phyloP scores from a whole-genome alignment of 2,797 vertebrate species.

The Danio aesculapii region DNA sequence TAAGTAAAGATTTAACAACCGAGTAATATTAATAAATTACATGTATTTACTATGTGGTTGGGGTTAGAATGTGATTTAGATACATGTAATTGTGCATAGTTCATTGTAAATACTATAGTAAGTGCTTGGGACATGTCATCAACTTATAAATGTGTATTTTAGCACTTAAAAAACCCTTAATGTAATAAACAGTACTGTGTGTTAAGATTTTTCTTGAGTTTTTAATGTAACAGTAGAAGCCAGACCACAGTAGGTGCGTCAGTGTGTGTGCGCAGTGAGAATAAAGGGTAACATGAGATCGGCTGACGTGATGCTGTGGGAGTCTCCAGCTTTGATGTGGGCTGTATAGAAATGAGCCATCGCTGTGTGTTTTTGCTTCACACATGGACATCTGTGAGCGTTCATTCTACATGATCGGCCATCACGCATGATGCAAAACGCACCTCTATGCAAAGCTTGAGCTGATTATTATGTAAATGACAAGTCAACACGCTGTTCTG shows the following conservation, averaged over 20 bases:
- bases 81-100: too few species aligned
- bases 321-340: constrained; percentile 11
- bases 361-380: constrained; percentile 4
- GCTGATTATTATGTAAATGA: constrained; percentile 2
- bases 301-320: constrained; percentile 23
- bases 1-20: too few species aligned
- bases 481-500: too few species aligned
- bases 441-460: background rate
- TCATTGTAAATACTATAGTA: too few species aligned
- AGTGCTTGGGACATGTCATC: too few species aligned
- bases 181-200: too few species aligned
- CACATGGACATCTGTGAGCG: constrained; percentile 20
- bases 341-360: constrained; percentile 33
- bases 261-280: constrained; percentile 21
- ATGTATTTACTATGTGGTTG: too few species aligned
- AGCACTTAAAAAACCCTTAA: too few species aligned
- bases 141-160: too few species aligned
- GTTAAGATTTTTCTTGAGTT: too few species aligned
- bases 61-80: too few species aligned
- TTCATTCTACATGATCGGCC: constrained; percentile 12
- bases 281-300: constrained; percentile 16
- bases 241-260: background rate
- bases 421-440: background rate
- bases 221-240: background rate
- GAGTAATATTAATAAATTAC: too few species aligned